These are phyloP conservation scores for Celastrina argiolus DNA, from an alignment of 2,888 invertebrate species.

Conservation along the genomic window DNA sequence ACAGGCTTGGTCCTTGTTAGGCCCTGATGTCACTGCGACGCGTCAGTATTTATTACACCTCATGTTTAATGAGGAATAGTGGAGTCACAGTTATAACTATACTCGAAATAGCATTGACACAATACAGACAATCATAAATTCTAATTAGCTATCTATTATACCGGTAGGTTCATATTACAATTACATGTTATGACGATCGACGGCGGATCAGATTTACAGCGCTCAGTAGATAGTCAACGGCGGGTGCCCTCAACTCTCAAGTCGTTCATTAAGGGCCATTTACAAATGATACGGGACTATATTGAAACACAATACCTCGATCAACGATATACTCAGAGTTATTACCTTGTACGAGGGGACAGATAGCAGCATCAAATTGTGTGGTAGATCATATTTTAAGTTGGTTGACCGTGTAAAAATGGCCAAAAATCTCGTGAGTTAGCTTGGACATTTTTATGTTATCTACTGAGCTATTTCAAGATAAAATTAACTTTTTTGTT, in stretches of 20 bases:
- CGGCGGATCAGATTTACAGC: not conserved
- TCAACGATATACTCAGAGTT: slow-evolving; percentile 6
- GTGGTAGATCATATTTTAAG: not conserved
- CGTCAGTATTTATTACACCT: too few species aligned
- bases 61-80: too few species aligned
- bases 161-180: not conserved
- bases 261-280: slow-evolving; percentile 2
- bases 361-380: not conserved
- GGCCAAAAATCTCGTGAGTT: not conserved
- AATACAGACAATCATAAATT: not conserved
- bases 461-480: not conserved
- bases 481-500: too few species aligned
- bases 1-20: too few species aligned
- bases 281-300: slow-evolving; percentile 20
- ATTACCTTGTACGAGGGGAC: not conserved
- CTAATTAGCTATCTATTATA: not conserved
- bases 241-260: not conserved
- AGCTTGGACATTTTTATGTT: not conserved
- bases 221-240: not conserved
- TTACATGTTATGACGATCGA: not conserved
- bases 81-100: too few species aligned
- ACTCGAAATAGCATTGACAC: too few species aligned
- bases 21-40: too few species aligned
- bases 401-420: not conserved
- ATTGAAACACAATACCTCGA: slow-evolving; percentile 17